Base-by-base conservation (phyloP, 2,888 invertebrate species). In the Coremacera marginata region DNA sequence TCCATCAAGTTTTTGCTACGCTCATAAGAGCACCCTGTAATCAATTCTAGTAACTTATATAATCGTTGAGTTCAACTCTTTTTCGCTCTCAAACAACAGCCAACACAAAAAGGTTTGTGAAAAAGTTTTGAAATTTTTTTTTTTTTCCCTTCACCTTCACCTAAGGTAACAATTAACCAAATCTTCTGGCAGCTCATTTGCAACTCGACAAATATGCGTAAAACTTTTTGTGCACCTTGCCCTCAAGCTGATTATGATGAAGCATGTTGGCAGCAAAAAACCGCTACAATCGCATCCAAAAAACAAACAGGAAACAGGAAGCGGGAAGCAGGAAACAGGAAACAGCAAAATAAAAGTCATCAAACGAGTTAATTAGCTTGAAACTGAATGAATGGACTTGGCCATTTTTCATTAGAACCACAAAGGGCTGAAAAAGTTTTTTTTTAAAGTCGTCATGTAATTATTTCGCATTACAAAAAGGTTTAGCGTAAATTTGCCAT, bases 111-210 rank as follows among this genome's bases (percentile, higher is more conserved):
- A 60, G 16, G 14, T 60, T 27, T 55, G 27, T 4, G 16, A 37
- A 67, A 37, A 65, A 65, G 65, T 37, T 65, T 65, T 1, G 11
- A 27, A 37, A 65, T 34, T 65, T 7, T 44, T 22, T 60, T 0
- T 34, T 65, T 7, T 44, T 22, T 60, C 0, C 16, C 60, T 60
- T 27, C 11, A 60, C 9, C 11, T n/a, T 19, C 31, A 60, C 37
- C 74, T 52, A 22, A 51, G 22, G 34, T 19, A 52, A 74, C 34
- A 74, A 74, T 25, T 52, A 55, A 52, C n/a, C 9, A 65, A 86
- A 87, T 86, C 86, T 85, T 85, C 84, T 87, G 86, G 86, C 86
- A 86, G 85, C 85, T 86, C 87, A 86, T 86, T 86, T 87, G 86
- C 86, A 86, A 87, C 83, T 86, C 87, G 85, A 83, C 86, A 86